Evolutionary conservation across 2,888 invertebrate genomes (phyloP).

Genomic region (Conchocele bisecta): DNA sequence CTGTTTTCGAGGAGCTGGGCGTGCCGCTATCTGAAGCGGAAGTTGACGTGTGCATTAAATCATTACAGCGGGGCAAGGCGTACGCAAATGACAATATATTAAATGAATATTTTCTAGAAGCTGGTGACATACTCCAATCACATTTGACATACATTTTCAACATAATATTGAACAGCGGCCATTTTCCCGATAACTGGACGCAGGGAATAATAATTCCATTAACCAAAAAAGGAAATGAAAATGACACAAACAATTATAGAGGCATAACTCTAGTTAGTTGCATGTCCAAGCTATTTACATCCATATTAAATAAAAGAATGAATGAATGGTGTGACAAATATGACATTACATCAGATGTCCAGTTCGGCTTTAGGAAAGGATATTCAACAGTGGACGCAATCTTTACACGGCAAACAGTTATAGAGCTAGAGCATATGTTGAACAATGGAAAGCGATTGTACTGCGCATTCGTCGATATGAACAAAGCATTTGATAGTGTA

Average conservation of each 20-base stretch:
- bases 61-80: conserved; percentile 10
- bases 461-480: too few species aligned
- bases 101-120: conserved; percentile 34
- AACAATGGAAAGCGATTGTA: too few species aligned
- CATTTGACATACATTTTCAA: conserved; percentile 29
- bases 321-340: conserved; percentile 8
- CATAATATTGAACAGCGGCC: conserved; percentile 6
- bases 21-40: neutral
- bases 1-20: conserved; percentile 5
- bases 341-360: conserved; percentile 9
- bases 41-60: neutral
- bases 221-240: conserved; percentile 37
- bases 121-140: conserved; percentile 15
- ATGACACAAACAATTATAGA: conserved; percentile 29
- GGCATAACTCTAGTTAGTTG: conserved; percentile 39
- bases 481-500: too few species aligned
- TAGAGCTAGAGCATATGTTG: too few species aligned
- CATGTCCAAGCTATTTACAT: conserved; percentile 33
- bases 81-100: conserved; percentile 14
- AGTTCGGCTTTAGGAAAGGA: conserved; percentile 28
- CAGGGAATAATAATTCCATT: conserved; percentile 31
- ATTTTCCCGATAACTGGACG: conserved; percentile 28
- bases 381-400: conserved; percentile 29
- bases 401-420: too few species aligned
- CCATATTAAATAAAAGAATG: conserved; percentile 24